phyloP scores from a whole-genome alignment of 2,888 invertebrate species.

The Sarcophaga rosellei region DNA sequence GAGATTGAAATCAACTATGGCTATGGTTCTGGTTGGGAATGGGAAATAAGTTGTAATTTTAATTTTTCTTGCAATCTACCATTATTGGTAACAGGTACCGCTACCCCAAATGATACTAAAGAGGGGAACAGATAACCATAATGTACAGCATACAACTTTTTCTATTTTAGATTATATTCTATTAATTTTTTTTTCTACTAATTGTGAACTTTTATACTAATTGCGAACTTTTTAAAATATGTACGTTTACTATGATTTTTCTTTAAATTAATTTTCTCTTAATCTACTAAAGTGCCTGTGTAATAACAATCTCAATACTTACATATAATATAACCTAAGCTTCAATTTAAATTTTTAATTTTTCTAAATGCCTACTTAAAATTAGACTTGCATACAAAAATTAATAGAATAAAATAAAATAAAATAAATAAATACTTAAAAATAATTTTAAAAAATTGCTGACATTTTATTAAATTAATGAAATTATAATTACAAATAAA shows the following conservation, averaged over 20 bases:
- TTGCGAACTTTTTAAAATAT: neutral
- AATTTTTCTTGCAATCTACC: no score
- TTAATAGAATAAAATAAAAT: slow-evolving; percentile 10
- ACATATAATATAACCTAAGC: slow-evolving; percentile 57
- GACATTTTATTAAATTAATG: slow-evolving; percentile 56
- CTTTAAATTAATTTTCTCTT: slow-evolving; percentile 18
- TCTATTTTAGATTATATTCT: no score
- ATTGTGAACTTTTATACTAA: no score
- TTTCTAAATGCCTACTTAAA: slow-evolving; percentile 52
- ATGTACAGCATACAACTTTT: no score
- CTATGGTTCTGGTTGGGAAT: no score
- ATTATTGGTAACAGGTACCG: no score
- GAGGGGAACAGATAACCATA: no score
- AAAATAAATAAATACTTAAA: neutral
- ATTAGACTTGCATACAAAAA: slow-evolving; percentile 46
- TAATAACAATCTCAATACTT: slow-evolving; percentile 70
- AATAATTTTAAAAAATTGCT: slow-evolving; percentile 47
- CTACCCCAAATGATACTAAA: no score
- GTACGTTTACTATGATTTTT: neutral
- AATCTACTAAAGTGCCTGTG: slow-evolving; percentile 71
- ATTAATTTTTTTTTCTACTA: no score
- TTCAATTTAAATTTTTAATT: slow-evolving; percentile 67
- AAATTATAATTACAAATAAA: slow-evolving; percentile 30
- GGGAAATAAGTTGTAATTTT: no score
- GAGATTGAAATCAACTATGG: no score